Evolutionary conservation across 1,140 invertebrate genomes (phyloP).

Genomic region (Asbolus verrucosus): DNA sequence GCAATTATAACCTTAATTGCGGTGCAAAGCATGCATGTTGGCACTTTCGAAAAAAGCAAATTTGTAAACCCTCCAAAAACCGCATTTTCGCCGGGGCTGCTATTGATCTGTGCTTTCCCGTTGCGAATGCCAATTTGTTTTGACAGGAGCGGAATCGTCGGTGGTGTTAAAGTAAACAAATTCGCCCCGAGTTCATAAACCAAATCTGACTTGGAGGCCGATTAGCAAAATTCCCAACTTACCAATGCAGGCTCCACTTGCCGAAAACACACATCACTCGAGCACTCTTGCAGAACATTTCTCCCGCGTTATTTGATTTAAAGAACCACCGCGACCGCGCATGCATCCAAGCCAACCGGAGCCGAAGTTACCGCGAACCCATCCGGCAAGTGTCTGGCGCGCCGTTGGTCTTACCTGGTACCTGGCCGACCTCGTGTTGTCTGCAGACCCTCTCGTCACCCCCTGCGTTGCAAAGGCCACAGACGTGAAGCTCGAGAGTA

Average conservation of each 20-base stretch:
- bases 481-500: conserved; percentile 38
- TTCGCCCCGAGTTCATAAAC: no score
- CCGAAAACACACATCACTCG: conserved; percentile 12
- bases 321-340: conserved; percentile 36
- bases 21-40: no score
- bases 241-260: not conserved
- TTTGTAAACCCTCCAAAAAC: no score
- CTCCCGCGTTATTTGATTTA: conserved; percentile 42
- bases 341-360: conserved; percentile 41
- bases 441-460: conserved; percentile 48
- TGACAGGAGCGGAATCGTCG: no score
- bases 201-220: no score
- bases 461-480: conserved; percentile 50
- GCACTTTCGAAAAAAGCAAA: no score
- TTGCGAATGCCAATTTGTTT: no score
- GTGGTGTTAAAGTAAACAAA: not conserved
- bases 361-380: conserved; percentile 51
- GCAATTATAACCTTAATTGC: no score
- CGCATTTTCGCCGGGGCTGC: no score
- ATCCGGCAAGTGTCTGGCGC: conserved; percentile 54
- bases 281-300: conserved; percentile 6
- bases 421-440: conserved; percentile 52
- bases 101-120: no score
- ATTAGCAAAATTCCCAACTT: no score
- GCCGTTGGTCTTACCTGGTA: conserved; percentile 50